Percentiles rank a stretch among this genome's conserved stretches.
phyloP scores from a whole-genome alignment of 2,113 vertebrate genomes.

The Megatriorchis doriae region DNA sequence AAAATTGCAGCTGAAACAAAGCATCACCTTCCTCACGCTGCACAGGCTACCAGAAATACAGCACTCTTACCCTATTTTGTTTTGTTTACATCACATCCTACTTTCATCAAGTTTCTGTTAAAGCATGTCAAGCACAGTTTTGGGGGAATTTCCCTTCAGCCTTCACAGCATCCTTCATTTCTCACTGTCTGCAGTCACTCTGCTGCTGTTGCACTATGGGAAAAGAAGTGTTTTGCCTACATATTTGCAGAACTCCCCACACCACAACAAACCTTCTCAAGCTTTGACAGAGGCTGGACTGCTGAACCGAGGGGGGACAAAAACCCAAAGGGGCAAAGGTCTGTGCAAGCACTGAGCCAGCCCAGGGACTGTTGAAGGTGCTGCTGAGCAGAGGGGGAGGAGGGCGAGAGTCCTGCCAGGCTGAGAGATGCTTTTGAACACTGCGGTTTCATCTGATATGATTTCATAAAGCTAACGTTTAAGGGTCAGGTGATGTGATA shows the following conservation, averaged over 20 bases:
- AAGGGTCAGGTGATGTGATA: constrained; percentile 23
- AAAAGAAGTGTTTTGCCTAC: neutral
- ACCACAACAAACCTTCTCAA: neutral
- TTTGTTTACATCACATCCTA: neutral
- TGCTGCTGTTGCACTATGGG: neutral
- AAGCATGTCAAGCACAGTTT: neutral
- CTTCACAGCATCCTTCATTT: neutral
- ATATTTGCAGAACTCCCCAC: neutral
- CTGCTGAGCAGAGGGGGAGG: neutral
- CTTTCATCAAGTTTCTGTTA: neutral
- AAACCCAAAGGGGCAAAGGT: neutral
- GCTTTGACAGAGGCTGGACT: neutral
- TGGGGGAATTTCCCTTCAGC: neutral
- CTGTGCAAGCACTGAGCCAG: neutral
- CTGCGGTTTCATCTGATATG: neutral
- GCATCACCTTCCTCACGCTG: neutral
- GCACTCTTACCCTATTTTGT: neutral
- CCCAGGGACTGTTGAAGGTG: neutral
- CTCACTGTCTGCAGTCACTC: neutral
- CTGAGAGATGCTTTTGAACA: neutral
- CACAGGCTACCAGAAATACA: neutral
- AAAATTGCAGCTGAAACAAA: neutral
- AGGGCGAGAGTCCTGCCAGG: neutral
- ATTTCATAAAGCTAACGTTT: constrained; percentile 23
- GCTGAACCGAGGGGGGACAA: neutral